Evolutionary conservation across 2,888 invertebrate genomes (phyloP), one percentile per base, ranked within the genome.

Genomic region (Microplitis deprimator): DNA sequence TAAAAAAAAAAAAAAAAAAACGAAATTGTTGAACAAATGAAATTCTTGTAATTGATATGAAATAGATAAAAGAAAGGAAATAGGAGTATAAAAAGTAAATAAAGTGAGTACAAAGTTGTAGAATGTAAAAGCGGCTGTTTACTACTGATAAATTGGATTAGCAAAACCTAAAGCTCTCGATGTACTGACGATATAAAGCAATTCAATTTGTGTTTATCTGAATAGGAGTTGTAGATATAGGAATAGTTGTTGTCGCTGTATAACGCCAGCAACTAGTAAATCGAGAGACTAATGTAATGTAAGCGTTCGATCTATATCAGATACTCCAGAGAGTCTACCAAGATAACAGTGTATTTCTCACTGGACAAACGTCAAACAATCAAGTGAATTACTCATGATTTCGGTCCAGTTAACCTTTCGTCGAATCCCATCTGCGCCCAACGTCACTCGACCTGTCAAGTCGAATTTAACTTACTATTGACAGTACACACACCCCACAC

Each of bases 321-420:
- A 50, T 50, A 50, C 50, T 50, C 50, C 13, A 13, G 50, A 50
- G 50, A 50, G 50, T 50, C 50, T 13, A 50, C 50, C 50, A 50
- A 50, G 50, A 50, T 50, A 50, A 50, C 50, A 50, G 50, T 50
- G 50, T 50, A 50, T 50, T 50, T 50, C 50, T 50, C 50, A 50
- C 13, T 50, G 13, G 13, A 50, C 50, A 50, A 50, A 50, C 50
- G 50, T 50, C 50, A 50, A 50, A 50, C 50, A 50, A 50, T 50
- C 50, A 50, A 50, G 8, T 50, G 50, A 50, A 50, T 50, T 50
- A 50, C 50, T 50, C 10, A 50, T 50, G 50, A 50, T 50, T 50
- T 50, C 50, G 50, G 50, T 50, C 50, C 50, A 50, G 50, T 50
- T 50, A 13, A 50, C 50, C 50, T 50, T 50, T 50, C 50, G 50